phyloP scores from a whole-genome alignment of 2,113 vertebrate genomes.

The Xerus inauris region DNA sequence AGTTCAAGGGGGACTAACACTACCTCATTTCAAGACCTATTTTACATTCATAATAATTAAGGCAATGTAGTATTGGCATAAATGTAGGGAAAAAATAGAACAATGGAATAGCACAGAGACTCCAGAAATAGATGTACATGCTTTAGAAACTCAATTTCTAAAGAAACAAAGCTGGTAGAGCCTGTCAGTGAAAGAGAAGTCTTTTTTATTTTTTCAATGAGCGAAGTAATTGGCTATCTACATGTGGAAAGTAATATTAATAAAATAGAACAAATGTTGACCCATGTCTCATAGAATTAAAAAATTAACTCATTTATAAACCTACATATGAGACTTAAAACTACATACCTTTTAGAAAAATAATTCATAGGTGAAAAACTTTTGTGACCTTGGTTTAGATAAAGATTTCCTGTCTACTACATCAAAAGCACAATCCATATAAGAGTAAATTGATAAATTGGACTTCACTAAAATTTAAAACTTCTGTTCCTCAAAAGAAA shows the following conservation, averaged over 20 bases:
- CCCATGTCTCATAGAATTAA: background rate
- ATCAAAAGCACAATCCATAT: background rate
- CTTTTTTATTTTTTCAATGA: background rate
- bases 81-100: background rate
- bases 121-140: background rate
- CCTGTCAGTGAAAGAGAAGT: background rate
- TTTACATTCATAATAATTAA: background rate
- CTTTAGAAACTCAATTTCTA: background rate
- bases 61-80: background rate
- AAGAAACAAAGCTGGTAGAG: background rate
- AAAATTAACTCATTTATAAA: background rate
- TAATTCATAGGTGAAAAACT: background rate
- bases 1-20: background rate
- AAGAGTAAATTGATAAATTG: background rate
- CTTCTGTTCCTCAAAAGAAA: background rate
- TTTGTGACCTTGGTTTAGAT: background rate
- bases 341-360: background rate
- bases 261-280: background rate
- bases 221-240: background rate
- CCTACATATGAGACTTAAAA: background rate
- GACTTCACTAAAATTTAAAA: conserved; percentile 14
- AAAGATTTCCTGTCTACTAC: background rate
- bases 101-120: no score
- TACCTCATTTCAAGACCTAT: background rate
- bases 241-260: background rate